phyloP scores from a whole-genome alignment of 2,797 vertebrate species.

The Parambassis ranga region DNA sequence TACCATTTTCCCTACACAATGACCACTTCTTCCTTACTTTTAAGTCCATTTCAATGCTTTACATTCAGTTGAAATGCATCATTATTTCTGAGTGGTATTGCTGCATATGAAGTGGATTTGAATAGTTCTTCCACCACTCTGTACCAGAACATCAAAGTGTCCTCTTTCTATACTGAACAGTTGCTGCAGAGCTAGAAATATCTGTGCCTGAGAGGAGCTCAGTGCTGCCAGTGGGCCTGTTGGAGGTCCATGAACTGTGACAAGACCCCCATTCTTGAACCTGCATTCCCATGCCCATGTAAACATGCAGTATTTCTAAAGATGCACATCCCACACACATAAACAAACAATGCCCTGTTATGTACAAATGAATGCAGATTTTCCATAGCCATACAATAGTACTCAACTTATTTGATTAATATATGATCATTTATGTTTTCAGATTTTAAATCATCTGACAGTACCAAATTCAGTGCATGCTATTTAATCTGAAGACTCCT shows the following conservation, averaged over 20 bases:
- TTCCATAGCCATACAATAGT: constrained; percentile 6
- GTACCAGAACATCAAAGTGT: constrained; percentile 6
- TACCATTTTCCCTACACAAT: background rate
- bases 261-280: constrained; percentile 53
- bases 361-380: background rate
- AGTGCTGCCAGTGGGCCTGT: constrained; percentile 19
- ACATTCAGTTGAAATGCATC: background rate
- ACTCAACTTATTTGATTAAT: constrained; percentile 20
- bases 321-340: constrained; percentile 7
- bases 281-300: constrained; percentile 44
- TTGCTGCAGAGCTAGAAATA: constrained; percentile 33
- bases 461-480: constrained; percentile 51
- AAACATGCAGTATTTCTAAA: constrained; percentile 55
- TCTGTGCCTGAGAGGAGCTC: background rate
- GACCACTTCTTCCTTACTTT: background rate
- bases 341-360: constrained; percentile 4
- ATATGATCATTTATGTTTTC: constrained; percentile 49
- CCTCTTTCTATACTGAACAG: no score
- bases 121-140: background rate
- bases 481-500: constrained; percentile 66
- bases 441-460: constrained; percentile 44
- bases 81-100: background rate
- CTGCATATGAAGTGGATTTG: background rate
- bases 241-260: constrained; percentile 32
- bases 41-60: background rate